A percentile compares a stretch with the other conserved stretches of the same genome.
These are phyloP conservation scores for Odiellus spinosus DNA, from an alignment of 2,888 invertebrate genomes.

Conservation along the genomic window DNA sequence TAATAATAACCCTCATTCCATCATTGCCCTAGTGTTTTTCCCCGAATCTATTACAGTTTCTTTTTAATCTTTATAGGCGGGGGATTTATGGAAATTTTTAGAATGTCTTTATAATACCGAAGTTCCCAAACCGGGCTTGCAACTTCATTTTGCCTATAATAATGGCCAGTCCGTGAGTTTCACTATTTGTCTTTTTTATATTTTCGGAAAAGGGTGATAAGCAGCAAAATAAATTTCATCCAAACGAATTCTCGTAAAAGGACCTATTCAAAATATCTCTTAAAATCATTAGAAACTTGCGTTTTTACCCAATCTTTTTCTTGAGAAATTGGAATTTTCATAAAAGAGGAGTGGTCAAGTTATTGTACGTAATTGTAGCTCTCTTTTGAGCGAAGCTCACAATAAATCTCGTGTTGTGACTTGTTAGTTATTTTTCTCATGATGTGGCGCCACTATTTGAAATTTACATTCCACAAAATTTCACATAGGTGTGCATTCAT, in stretches of 20 bases:
- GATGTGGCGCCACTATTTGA: no score
- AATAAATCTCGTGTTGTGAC: no score
- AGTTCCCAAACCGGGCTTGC: slow-evolving; percentile 50
- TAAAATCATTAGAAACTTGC: no score
- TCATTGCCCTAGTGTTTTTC: no score
- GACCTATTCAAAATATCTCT: neutral
- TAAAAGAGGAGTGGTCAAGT: slow-evolving; percentile 23
- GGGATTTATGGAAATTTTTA: slow-evolving; percentile 42
- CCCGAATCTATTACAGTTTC: no score
- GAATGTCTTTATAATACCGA: slow-evolving; percentile 48
- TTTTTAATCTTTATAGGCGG: slow-evolving; percentile 23
- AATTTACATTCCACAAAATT: no score
- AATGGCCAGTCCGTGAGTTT: slow-evolving; percentile 2
- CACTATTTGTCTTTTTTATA: neutral
- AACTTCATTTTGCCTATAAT: slow-evolving; percentile 30
- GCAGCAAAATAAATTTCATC: neutral
- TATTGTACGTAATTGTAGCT: no score
- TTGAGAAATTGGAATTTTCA: neutral
- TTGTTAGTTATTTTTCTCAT: no score
- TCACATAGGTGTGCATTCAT: no score
- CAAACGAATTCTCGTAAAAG: neutral
- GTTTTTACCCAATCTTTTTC: no score
- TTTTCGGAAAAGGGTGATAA: neutral
- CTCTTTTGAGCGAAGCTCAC: no score
- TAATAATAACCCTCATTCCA: no score